Evolutionary conservation across 2,888 invertebrate genomes (phyloP).

Genomic region (Lochmaea capreae): DNA sequence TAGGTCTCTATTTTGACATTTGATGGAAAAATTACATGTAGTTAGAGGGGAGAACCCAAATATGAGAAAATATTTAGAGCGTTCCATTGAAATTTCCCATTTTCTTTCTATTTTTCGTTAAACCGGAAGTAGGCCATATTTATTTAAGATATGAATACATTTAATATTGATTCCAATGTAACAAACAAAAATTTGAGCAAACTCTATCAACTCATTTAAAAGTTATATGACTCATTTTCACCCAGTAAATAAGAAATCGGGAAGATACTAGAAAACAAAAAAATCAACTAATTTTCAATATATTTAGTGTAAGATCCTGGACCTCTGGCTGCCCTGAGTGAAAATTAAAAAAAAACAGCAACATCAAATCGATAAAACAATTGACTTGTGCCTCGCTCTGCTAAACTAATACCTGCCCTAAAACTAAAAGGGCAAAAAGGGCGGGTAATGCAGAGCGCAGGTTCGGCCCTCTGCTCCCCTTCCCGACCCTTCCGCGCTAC

Average conservation of each 20-base stretch:
- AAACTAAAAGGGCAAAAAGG: slow-evolving; percentile 52
- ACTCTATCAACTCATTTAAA: no score
- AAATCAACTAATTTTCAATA: not conserved
- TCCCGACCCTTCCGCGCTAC: slow-evolving; percentile 57
- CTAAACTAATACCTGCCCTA: slow-evolving; percentile 63
- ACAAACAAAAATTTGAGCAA: no score
- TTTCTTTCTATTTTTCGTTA: no score
- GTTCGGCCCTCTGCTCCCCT: slow-evolving; percentile 56
- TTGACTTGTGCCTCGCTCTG: slow-evolving; percentile 58
- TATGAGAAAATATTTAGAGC: no score
- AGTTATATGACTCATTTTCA: no score
- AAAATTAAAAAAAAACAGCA: slow-evolving; percentile 44
- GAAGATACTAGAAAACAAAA: not conserved
- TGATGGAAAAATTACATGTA: no score
- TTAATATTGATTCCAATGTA: no score
- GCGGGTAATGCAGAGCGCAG: slow-evolving; percentile 62
- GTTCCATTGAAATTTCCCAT: no score
- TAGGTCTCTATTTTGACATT: no score
- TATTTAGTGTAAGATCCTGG: slow-evolving; percentile 16
- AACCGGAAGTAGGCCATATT: no score
- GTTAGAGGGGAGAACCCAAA: no score
- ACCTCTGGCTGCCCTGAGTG: slow-evolving; percentile 48
- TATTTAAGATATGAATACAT: no score
- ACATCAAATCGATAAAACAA: slow-evolving; percentile 59
- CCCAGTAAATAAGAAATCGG: not conserved